Conservation (phyloP, 2,888 invertebrate species). For the Campoplex capitator region DNA sequence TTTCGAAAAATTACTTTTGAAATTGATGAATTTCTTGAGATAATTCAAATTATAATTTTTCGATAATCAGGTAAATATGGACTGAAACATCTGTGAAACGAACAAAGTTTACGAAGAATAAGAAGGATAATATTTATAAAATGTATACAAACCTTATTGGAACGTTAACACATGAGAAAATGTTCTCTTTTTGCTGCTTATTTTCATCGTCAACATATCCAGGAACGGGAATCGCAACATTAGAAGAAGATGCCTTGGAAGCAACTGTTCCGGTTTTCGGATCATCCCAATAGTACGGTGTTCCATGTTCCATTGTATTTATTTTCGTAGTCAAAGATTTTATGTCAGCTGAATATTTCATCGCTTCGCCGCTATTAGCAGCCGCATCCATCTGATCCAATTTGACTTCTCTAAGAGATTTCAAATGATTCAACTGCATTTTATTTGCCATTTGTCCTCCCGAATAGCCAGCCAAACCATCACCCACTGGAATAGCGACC, state of each 20-base stretch:
- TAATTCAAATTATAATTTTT: background rate
- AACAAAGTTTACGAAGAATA: too few species aligned
- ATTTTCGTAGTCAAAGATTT: background rate
- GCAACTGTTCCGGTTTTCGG: slow-evolving; percentile 17
- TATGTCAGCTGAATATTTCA: background rate
- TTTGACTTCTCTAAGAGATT: background rate
- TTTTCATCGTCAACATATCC: background rate
- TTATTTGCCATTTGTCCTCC: slow-evolving; percentile 4
- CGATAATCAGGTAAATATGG: too few species aligned
- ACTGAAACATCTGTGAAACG: too few species aligned
- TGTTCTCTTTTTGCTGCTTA: too few species aligned
- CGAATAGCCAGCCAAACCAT: slow-evolving; percentile 24
- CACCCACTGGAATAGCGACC: slow-evolving; percentile 10
- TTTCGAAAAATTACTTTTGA: background rate
- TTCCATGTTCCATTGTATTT: slow-evolving; percentile 28
- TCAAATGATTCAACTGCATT: background rate
- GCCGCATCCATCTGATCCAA: slow-evolving; percentile 15
- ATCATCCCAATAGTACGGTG: background rate
- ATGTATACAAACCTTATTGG: background rate
- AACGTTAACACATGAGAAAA: too few species aligned
- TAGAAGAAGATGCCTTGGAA: slow-evolving; percentile 12
- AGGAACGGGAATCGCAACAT: background rate
- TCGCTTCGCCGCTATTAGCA: background rate
- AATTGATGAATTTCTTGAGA: background rate
- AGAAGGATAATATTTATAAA: too few species aligned